Conservation (phyloP, 1,140 invertebrate species). For the Drosophila sulfurigaster region DNA sequence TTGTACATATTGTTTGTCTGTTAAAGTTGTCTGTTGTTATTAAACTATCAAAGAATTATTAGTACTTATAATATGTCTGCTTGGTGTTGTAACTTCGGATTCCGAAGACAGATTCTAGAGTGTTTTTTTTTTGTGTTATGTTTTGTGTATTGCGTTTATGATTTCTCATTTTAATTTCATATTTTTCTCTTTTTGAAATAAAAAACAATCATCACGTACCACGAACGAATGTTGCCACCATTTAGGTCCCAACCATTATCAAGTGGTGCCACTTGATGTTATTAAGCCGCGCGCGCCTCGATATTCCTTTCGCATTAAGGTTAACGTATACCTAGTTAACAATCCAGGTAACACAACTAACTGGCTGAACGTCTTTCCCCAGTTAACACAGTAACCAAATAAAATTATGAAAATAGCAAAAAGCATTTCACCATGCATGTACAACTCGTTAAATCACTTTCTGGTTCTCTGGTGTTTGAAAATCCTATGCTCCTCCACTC, state of each 20-base stretch:
- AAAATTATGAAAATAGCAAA: background rate
- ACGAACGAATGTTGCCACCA: constrained; percentile 24
- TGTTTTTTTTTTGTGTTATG: constrained; percentile 12
- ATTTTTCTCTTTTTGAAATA: constrained; percentile 31
- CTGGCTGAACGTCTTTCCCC: constrained; percentile 28
- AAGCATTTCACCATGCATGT: constrained; percentile 41
- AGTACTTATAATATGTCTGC: background rate
- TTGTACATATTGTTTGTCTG: background rate
- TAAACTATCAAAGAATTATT: too few relatives aligned
- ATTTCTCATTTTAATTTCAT: constrained; percentile 28
- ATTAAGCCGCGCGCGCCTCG: constrained; percentile 77
- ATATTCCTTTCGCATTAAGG: constrained; percentile 83
- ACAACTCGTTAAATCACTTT: constrained; percentile 8
- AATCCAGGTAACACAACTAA: constrained; percentile 84
- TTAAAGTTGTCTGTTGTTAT: background rate
- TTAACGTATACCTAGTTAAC: constrained; percentile 77
- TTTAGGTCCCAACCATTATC: constrained; percentile 80
- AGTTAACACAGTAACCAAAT: constrained; percentile 19
- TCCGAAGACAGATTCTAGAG: constrained; percentile 4
- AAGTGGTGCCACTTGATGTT: constrained; percentile 79
- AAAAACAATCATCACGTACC: constrained; percentile 19
- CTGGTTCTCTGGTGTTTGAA: constrained; percentile 26
- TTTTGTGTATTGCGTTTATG: constrained; percentile 6
- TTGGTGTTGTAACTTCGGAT: background rate
- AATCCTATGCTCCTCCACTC: constrained; percentile 2